phyloP scores from a whole-genome alignment of 2,797 vertebrate species.

The Enoplosus armatus region DNA sequence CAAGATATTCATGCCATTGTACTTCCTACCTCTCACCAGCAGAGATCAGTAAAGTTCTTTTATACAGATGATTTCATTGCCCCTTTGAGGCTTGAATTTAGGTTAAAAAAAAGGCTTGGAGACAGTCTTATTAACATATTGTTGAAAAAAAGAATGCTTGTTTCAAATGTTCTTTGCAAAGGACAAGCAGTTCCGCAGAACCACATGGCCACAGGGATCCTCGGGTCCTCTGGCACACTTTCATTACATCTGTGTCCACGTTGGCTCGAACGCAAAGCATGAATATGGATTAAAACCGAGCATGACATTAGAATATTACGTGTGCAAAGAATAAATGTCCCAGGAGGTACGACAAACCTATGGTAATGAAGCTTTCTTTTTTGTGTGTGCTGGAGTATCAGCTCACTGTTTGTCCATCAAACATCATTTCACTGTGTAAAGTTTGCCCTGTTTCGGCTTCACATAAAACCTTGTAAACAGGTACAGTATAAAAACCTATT shows the following conservation, averaged over 20 bases:
- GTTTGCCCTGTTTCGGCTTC: slow-evolving; percentile 21
- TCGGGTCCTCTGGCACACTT: slow-evolving; percentile 31
- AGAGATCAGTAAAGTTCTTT: slow-evolving; percentile 29
- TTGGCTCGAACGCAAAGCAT: slow-evolving; percentile 38
- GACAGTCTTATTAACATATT: not conserved
- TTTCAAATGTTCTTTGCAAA: slow-evolving; percentile 3
- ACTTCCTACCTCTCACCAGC: slow-evolving; percentile 13
- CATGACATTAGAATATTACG: slow-evolving; percentile 3
- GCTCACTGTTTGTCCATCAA: slow-evolving; percentile 13
- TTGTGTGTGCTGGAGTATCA: not conserved
- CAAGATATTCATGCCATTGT: not conserved
- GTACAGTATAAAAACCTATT: slow-evolving; percentile 56
- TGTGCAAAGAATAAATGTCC: slow-evolving; percentile 8
- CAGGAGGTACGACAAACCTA: not conserved
- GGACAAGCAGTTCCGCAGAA: not conserved
- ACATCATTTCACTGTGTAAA: slow-evolving; percentile 16
- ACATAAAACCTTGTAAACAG: slow-evolving; percentile 55
- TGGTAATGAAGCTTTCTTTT: not conserved
- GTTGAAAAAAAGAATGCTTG: not conserved
- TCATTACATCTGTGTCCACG: slow-evolving; percentile 58
- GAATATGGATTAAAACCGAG: slow-evolving; percentile 38
- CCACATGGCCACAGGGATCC: slow-evolving; percentile 20
- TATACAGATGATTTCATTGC: not conserved
- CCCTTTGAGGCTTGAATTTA: not conserved
- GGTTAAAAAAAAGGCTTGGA: not conserved